Percentiles rank a stretch among this genome's conserved stretches.
These are phyloP conservation scores for Osmerus mordax DNA, from an alignment of 2,113 vertebrate genomes.

Conservation along the genomic window DNA sequence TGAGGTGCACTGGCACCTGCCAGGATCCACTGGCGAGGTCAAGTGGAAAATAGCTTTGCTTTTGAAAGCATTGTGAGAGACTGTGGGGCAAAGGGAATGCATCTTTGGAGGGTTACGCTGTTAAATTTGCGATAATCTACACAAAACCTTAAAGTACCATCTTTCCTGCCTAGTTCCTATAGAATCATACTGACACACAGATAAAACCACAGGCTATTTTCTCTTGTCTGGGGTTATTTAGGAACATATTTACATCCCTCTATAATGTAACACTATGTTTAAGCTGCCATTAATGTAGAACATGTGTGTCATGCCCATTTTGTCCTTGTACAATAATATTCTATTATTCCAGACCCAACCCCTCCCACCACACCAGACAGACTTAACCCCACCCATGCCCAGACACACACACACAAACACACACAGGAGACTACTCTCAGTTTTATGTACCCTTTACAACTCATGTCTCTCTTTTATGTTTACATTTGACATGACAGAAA, in stretches of 20 bases:
- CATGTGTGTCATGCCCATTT: constrained; percentile 40
- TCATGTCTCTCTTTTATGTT: constrained; percentile 34
- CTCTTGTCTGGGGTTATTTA: constrained; percentile 23
- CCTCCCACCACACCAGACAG: constrained; percentile 22
- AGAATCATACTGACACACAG: constrained; percentile 26
- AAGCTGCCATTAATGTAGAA: constrained; percentile 30
- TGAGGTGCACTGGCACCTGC: too few species aligned
- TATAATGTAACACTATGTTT: constrained; percentile 25
- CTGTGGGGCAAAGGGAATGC: too few species aligned
- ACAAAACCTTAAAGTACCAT: too few species aligned
- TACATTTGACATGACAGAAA: background rate
- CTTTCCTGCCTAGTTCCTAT: background rate
- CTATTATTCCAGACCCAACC: constrained; percentile 37
- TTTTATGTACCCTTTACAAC: constrained; percentile 11
- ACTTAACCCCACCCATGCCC: constrained; percentile 13
- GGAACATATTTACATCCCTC: constrained; percentile 21
- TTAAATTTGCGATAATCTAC: too few species aligned
- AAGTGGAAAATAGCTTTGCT: too few species aligned
- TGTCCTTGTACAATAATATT: constrained; percentile 17
- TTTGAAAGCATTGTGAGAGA: too few species aligned
- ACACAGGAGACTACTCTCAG: constrained; percentile 32
- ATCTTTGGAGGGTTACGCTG: too few species aligned
- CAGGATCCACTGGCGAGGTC: too few species aligned
- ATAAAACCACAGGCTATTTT: constrained; percentile 8
- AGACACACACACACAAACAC: constrained; percentile 6